Evolutionary conservation across 2,797 vertebrate genomes (phyloP).

Genomic region (Rhodeus uyekii): DNA sequence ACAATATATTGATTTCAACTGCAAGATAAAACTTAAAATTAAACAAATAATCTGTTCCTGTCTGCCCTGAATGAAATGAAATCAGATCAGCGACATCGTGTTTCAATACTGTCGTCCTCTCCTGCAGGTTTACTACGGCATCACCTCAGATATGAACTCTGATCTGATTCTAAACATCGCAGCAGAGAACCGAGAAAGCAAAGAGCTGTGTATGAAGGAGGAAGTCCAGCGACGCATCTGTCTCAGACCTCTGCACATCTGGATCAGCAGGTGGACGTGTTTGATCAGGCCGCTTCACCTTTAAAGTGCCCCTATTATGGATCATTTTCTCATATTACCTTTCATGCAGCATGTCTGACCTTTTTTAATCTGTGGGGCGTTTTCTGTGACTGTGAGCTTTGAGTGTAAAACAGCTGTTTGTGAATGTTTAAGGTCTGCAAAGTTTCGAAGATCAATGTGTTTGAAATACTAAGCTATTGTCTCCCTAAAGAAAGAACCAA

Average conservation of each 20-base stretch:
- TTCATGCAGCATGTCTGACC: neutral
- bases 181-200: slow-evolving; percentile 80
- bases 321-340: neutral
- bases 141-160: slow-evolving; percentile 78
- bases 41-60: neutral
- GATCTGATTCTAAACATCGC: slow-evolving; percentile 80
- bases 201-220: slow-evolving; percentile 63
- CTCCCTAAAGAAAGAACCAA: too few relatives aligned
- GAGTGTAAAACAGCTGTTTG: neutral
- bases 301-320: neutral
- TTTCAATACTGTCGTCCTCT: neutral
- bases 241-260: slow-evolving; percentile 80
- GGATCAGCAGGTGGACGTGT: slow-evolving; percentile 85
- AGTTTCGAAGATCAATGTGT: too few relatives aligned
- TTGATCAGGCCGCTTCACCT: neutral
- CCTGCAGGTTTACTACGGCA: slow-evolving; percentile 82
- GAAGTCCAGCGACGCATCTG: slow-evolving; percentile 67
- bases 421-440: neutral
- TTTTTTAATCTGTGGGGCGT: too few relatives aligned
- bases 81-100: neutral
- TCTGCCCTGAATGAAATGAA: neutral
- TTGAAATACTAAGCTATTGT: too few relatives aligned
- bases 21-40: neutral
- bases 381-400: too few relatives aligned
- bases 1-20: neutral